phyloP scores from a whole-genome alignment of 1,140 invertebrate species.

The Nephotettix cincticeps region DNA sequence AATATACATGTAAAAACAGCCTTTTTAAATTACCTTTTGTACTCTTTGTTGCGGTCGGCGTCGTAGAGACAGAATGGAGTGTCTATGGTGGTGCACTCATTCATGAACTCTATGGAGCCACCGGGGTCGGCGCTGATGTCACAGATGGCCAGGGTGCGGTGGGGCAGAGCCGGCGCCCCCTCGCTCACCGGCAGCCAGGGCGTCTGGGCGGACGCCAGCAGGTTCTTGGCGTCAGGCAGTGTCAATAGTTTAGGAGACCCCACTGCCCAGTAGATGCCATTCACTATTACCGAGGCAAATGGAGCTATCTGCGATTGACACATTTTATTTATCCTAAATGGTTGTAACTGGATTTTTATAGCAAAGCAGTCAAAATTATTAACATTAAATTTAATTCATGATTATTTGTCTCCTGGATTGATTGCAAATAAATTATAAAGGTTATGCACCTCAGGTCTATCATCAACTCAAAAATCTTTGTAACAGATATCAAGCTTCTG shows the following conservation, averaged over 20 bases:
- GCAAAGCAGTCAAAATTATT: no score
- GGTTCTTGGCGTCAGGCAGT: slow-evolving; percentile 95
- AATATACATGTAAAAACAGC: no score
- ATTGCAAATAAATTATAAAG: no score
- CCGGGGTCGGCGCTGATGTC: slow-evolving; percentile 99
- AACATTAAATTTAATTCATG: no score
- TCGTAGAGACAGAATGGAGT: slow-evolving; percentile 98
- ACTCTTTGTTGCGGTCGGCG: slow-evolving; percentile 95
- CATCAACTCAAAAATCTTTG: no score
- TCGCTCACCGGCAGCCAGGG: slow-evolving; percentile 83
- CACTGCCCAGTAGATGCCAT: slow-evolving; percentile 98
- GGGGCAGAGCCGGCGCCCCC: slow-evolving; percentile 86
- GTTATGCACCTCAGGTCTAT: no score
- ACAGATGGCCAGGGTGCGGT: slow-evolving; percentile 89
- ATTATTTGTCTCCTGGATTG: no score
- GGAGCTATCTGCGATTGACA: slow-evolving; percentile 77
- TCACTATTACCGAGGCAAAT: slow-evolving; percentile 94
- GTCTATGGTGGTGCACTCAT: slow-evolving; percentile 99
- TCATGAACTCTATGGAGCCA: slow-evolving; percentile 99
- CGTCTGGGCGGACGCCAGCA: slow-evolving; percentile 82
- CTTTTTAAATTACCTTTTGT: slow-evolving; percentile 73
- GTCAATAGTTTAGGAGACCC: slow-evolving; percentile 94
- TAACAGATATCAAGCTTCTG: no score
- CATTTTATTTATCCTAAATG: no score
- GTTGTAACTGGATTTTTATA: no score